Evolutionary conservation across 2,113 vertebrate genomes (phyloP).

Genomic region (Hemibagrus wyckioides): DNA sequence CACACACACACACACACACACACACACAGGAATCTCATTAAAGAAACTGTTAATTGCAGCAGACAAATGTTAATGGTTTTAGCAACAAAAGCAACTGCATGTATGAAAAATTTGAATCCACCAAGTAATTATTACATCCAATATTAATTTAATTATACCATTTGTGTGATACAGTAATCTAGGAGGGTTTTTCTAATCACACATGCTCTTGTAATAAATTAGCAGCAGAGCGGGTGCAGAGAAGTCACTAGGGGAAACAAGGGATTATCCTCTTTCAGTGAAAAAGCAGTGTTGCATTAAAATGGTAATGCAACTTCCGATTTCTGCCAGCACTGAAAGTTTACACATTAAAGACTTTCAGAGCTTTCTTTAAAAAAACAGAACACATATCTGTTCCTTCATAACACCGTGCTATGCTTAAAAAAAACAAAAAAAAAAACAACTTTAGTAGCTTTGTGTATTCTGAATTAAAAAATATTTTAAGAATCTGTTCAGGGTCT

Average conservation of each 20-base stretch:
- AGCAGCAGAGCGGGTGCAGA: slow-evolving; percentile 67
- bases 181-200: slow-evolving; percentile 71
- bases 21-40: slow-evolving; percentile 87
- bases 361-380: not conserved
- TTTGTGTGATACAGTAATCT: slow-evolving; percentile 76
- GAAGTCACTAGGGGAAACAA: slow-evolving; percentile 65
- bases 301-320: slow-evolving; percentile 62
- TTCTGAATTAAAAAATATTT: slow-evolving; percentile 62
- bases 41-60: slow-evolving; percentile 88
- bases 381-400: slow-evolving; percentile 14
- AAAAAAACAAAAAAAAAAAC: too few relatives aligned
- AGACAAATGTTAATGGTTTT: slow-evolving; percentile 85
- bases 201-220: slow-evolving; percentile 73
- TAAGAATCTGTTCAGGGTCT: slow-evolving; percentile 69
- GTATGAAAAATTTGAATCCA: slow-evolving; percentile 81
- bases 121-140: slow-evolving; percentile 82
- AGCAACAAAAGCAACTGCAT: slow-evolving; percentile 85
- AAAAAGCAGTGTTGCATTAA: slow-evolving; percentile 65
- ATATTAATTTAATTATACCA: slow-evolving; percentile 84
- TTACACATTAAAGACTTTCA: slow-evolving; percentile 16
- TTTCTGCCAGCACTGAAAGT: slow-evolving; percentile 30
- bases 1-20: slow-evolving; percentile 74
- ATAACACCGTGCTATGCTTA: slow-evolving; percentile 2
- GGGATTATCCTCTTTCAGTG: slow-evolving; percentile 62
- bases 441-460: slow-evolving; percentile 56